phyloP scores from a whole-genome alignment of 2,113 vertebrate genomes.

The Albula goreensis region DNA sequence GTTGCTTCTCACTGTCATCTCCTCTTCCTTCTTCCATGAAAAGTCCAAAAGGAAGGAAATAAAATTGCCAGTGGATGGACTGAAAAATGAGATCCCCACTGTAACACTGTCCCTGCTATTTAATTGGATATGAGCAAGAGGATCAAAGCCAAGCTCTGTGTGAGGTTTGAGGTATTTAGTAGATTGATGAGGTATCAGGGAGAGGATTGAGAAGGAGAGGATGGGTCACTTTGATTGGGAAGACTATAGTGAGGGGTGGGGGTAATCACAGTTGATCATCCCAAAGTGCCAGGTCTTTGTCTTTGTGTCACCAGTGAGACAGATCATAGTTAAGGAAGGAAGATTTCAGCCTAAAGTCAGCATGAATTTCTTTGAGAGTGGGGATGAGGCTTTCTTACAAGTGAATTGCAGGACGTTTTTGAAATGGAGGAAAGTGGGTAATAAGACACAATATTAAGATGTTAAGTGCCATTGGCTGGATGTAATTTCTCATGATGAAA shows the following conservation, averaged over 20 bases:
- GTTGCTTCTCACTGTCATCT: background rate
- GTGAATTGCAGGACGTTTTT: background rate
- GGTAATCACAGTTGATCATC: too few relatives aligned
- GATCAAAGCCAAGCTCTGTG: conserved; percentile 22
- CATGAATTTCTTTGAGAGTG: too few relatives aligned
- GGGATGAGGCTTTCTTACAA: background rate
- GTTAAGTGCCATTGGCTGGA: background rate
- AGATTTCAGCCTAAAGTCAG: background rate
- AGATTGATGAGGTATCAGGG: conserved; percentile 15
- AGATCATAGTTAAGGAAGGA: background rate
- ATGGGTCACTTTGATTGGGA: background rate
- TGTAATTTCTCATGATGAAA: background rate
- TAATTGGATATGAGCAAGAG: conserved; percentile 15
- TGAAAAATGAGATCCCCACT: background rate
- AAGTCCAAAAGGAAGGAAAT: background rate
- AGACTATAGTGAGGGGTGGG: background rate
- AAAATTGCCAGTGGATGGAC: background rate
- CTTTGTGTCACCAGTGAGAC: background rate
- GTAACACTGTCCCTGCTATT: background rate
- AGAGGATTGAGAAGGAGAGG: background rate
- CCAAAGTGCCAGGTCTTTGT: too few relatives aligned
- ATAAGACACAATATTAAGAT: background rate
- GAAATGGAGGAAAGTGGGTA: background rate
- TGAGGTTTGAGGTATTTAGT: background rate
- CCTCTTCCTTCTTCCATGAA: background rate